Percentiles rank a stretch among this genome's conserved stretches.
These are phyloP conservation scores for Netelia fuscicornis DNA, from an alignment of 2,888 invertebrate species.

Conservation along the genomic window DNA sequence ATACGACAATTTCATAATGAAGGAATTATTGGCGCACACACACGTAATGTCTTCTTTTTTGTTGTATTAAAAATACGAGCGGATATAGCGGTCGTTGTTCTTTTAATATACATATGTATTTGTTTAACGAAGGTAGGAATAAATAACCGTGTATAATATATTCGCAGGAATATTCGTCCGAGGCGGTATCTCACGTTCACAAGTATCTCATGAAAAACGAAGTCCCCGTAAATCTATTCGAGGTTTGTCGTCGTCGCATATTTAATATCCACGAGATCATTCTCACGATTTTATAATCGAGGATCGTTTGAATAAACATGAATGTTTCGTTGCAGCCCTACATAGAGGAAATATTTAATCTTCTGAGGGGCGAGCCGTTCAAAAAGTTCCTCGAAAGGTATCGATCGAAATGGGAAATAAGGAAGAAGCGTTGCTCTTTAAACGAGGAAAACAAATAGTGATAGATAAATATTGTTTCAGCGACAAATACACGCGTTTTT, in stretches of 20 bases:
- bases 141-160: constrained; percentile 42
- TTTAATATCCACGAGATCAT: constrained; percentile 16
- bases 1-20: constrained; percentile 99
- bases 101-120: neutral
- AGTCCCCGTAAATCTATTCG: constrained; percentile 98
- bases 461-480: constrained; percentile 86
- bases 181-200: constrained; percentile 98
- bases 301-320: constrained; percentile 50
- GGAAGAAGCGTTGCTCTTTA: neutral
- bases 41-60: constrained; percentile 89
- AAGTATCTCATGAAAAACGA: constrained; percentile 98
- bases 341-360: constrained; percentile 99
- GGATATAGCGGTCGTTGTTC: neutral
- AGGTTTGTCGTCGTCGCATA: constrained; percentile 88
- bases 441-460: neutral
- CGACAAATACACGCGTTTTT: constrained; percentile 99
- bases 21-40: constrained; percentile 98
- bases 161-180: constrained; percentile 98
- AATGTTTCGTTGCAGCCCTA: constrained; percentile 93
- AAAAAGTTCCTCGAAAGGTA: constrained; percentile 99
- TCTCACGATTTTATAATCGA: constrained; percentile 13
- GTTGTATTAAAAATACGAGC: neutral
- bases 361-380: constrained; percentile 98
- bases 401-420: constrained; percentile 63
- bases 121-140: neutral